Evolutionary conservation across 2,797 vertebrate genomes (phyloP), one percentile per base, ranked within the genome.

Genomic region (Botia kubotai): DNA sequence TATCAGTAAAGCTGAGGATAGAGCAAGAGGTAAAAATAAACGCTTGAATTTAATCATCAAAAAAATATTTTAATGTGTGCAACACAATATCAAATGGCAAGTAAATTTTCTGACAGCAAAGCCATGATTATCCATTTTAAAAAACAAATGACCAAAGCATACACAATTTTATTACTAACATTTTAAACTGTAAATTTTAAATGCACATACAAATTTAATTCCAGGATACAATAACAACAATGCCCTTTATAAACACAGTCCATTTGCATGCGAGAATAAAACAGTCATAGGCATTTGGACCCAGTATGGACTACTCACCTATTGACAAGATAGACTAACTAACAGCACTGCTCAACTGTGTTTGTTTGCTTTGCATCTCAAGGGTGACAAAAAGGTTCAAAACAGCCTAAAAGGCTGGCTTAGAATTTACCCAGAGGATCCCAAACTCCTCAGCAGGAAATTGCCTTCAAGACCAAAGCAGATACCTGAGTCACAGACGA

Each of bases 361-460:
- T 84, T 82, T 78, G 67, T 72, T 79, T 87, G 60, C 90, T 91
- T 88, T 88, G 81, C 67, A 90, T 89, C 86, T 83, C 88, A 88
- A 87, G 87, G 89, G 87, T 88, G 89, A 86, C 84, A 87, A 81
- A 82, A 85, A 86, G 86, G 79, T 75, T 72, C 70, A 84, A 58
- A 52, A 72, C 46, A n/a, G 52, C 77, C 71, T 82, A 83, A 88
- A 74, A 66, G 87, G 84, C 55, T 26, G 86, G 77, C 85, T 91
- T 90, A 82, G 83, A 90, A 90, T 91, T 89, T 87, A 88, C 90
- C 89, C 83, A 87, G 84, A 88, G 83, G 14, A 84, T 82, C 80
- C 7, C 71, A 89, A 83, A 83, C 85, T 81, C 87, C 74, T 90
- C 86, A 91, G 88, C 89, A 85, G 87, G 95, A 95, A 97, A 96